Base-by-base conservation (phyloP, 2,113 vertebrate genomes). In the Symphodus melops region DNA sequence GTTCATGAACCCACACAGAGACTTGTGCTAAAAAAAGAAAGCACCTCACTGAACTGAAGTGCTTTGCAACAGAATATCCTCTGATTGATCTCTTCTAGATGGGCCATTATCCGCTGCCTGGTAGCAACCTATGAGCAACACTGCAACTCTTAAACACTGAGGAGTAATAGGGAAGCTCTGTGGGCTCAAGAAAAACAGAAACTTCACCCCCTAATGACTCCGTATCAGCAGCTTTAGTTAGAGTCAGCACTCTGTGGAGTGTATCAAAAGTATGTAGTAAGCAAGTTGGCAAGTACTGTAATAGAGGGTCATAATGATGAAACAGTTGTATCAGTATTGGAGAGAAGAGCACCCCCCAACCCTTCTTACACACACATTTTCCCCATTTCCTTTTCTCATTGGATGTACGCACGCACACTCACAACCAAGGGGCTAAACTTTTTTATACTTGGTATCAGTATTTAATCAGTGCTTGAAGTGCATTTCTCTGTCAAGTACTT, bases 381-480 rank as follows among this genome's bases (percentile, higher is more conserved):
- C 3, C 62, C 67, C 75, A 80, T 87, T 86, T 86, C 82, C 75
- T 84, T 78, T 69, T 66, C 81, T 77, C 65, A 75, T 70, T 81
- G 68, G 55, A 49, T 77, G 64, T 58, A 70, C 65, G 21, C 79
- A 76, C 84, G 63, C 70, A 25, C 71, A 75, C 81, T 14, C 28
- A 49, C 36, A 90, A 89, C 83, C 88, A 78, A 79, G 72, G 73
- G 90, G 91, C 86, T 90, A 88, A 90, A 90, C 89, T 91, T 89
- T 33, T 91, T 91, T 93, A 89, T 88, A 90, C 87, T 84, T 63
- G 79, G 85, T 91, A 91, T 93, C 91, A 87, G 91, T 92, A 93
- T 94, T 91, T 94, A 93, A 94, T 94, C 93, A 94, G 91, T 90
- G 85, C 92, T 93, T 92, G 91, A 91, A 90, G 91, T 93, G 93